Base-by-base conservation (phyloP, 2,888 invertebrate genomes). In the Dromius quadrimaculatus region DNA sequence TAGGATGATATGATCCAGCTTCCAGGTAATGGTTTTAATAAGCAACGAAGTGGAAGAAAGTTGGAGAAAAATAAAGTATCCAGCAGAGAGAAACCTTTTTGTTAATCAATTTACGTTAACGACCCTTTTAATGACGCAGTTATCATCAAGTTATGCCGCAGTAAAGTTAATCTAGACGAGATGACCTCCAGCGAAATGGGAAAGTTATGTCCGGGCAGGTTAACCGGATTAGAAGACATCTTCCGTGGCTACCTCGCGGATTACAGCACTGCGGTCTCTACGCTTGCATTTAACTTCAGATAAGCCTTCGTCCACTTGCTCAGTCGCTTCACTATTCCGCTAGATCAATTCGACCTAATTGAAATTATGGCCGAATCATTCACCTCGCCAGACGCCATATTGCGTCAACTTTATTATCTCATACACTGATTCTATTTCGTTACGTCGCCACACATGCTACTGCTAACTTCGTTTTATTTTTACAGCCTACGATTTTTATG, bases 201-300 rank as follows among this genome's bases (percentile, higher is more conserved):
- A 81, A 82, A 81, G 81, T 81, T 81, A 79, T 81, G 82, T 82
- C 77, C 78, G 76, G 69, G 57, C 81, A 81, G 81, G 81, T 81
- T 81, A 80, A 81, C 80, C 79, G 81, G 81, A 80, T 81, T 81
- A 81, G 74, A 76, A 74, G 77, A 75, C 50, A 54, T 54, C 50
- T 54, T 54, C 50, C 23, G 28, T 19, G 47, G 50, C 28, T 28
- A 54, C 50, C 50, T 54, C 50, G 28, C 50, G 45, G 68, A 70
- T 70, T 61, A 62, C 47, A 17, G 20, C 38, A n/a, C 43, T 68
- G 28, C 59, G 68, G 68, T 43, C 23, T 19, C 36, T 41, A 54
- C 22, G 22, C 61, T 45, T 70, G 61, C 70, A 70, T 70, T 70
- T 70, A 70, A 70, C 70, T 70, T 61, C 23, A 38, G 47, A 57